Evolutionary conservation across 2,113 vertebrate genomes (phyloP), one percentile per base, ranked within the genome.

Genomic region (Lepisosteus osseus): DNA sequence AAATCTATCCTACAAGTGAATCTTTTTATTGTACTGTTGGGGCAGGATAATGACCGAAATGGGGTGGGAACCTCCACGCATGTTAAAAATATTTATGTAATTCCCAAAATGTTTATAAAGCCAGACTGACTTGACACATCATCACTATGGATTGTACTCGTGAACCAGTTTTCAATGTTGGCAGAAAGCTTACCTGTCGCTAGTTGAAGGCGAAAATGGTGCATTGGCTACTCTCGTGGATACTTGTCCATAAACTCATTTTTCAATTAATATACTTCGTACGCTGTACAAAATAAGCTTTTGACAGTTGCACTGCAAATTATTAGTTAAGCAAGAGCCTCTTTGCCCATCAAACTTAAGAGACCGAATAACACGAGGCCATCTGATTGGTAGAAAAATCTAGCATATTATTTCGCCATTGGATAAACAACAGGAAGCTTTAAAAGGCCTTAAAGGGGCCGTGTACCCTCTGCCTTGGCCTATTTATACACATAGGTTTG

Each of bases 151-250:
- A 6, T 51, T 51, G 5, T 51, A 9, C 47, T 51, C 9, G 47
- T 51, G 29, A 29, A 51, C 5, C 47, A 6, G 47, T 6, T 51
- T 51, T 51, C 29, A 51, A 51, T 2, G 47, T 51, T 51, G 1
- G 9, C 47, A 9, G 47, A 5, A 6, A 5, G 9, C 88, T 86
- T 80, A 93, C 91, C 91, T 86, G 82, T 68, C 83, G 90, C 75
- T 93, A 93, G 85, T 84, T 86, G 76, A 90, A 86, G 72, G 72
- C 72, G 71, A 68, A 74, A 73, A 29, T n/a, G 1, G 40, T 61
- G 45, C 80, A 73, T 55, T 61, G 47, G 75, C 74, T 76, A 11
- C 78, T 67, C 63, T 75, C 77, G 74, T 68, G 65, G 65, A 65
- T 43, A 67, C 59, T 81, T 11, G 71, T 82, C 74, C 65, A 80